A percentile compares a stretch with the other conserved stretches of the same genome.
Evolutionary conservation across 2,888 invertebrate species (phyloP).

Genomic region (Galerucella pusilla): DNA sequence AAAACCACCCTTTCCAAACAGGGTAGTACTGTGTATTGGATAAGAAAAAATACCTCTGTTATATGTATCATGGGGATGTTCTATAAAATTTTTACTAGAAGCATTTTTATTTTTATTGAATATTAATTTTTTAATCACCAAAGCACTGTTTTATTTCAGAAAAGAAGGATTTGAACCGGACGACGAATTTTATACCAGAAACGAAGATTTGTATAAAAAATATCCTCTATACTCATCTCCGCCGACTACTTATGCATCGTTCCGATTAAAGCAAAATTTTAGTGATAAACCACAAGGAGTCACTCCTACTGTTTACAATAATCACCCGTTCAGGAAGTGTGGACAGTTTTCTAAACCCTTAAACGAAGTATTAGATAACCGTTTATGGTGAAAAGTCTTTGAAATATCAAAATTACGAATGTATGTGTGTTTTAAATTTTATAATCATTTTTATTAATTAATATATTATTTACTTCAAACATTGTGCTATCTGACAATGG

Average conservation of each 20-base stretch:
- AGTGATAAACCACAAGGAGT: conserved; percentile 41
- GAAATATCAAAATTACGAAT: background rate
- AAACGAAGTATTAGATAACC: conserved; percentile 37
- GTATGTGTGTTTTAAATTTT: background rate
- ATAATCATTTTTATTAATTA: no score
- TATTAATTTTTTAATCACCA: background rate
- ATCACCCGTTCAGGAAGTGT: conserved; percentile 44
- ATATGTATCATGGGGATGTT: no score
- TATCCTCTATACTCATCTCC: conserved; percentile 46
- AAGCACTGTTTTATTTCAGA: conserved; percentile 34
- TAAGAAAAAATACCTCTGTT: no score
- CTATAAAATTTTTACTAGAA: no score
- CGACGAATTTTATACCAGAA: conserved; percentile 45
- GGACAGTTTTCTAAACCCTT: conserved; percentile 48
- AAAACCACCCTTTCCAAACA: no score
- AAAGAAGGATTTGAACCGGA: conserved; percentile 51
- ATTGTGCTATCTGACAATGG: no score
- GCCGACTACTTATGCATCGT: conserved; percentile 44
- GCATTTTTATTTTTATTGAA: no score
- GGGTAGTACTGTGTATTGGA: no score
- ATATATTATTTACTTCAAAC: no score
- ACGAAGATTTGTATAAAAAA: conserved; percentile 43
- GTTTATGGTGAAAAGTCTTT: conserved; percentile 17
- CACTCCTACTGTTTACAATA: conserved; percentile 37
- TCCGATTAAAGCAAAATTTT: conserved; percentile 37